phyloP scores from a whole-genome alignment of 1,140 invertebrate genomes.

The Lasaia peninsularis region DNA sequence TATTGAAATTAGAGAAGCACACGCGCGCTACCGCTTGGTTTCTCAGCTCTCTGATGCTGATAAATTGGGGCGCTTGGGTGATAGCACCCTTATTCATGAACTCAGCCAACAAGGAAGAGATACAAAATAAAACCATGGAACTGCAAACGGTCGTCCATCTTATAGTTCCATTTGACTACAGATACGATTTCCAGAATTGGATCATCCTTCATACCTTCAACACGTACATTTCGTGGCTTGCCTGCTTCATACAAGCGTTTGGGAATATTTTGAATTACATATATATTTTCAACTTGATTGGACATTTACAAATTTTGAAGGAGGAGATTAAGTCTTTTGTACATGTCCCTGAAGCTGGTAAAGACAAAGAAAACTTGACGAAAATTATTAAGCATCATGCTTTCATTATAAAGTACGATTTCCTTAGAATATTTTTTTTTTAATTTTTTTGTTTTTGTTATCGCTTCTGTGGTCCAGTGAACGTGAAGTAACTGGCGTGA shows the following conservation, averaged over 20 bases:
- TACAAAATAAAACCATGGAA: slow-evolving; percentile 20
- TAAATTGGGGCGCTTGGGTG: background rate
- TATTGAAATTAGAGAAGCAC: background rate
- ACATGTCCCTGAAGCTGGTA: background rate
- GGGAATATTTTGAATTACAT: slow-evolving; percentile 21
- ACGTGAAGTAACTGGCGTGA: no score
- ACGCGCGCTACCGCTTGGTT: background rate
- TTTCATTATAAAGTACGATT: slow-evolving; percentile 14
- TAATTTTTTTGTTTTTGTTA: slow-evolving; percentile 1
- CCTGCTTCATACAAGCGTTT: background rate
- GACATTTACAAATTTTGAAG: slow-evolving; percentile 29
- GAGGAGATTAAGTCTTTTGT: background rate
- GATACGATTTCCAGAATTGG: slow-evolving; percentile 26
- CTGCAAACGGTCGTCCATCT: slow-evolving; percentile 24
- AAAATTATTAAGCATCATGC: background rate
- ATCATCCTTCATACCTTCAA: slow-evolving; percentile 21
- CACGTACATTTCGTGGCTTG: slow-evolving; percentile 9
- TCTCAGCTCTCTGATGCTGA: background rate
- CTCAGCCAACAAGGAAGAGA: background rate
- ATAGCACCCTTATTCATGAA: background rate
- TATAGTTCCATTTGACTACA: slow-evolving; percentile 29
- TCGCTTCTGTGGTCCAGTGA: no score
- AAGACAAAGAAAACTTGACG: background rate
- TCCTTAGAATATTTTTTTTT: background rate
- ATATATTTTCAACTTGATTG: slow-evolving; percentile 29